Base-by-base conservation (phyloP, 2,113 vertebrate genomes). In the Etheostoma spectabile region DNA sequence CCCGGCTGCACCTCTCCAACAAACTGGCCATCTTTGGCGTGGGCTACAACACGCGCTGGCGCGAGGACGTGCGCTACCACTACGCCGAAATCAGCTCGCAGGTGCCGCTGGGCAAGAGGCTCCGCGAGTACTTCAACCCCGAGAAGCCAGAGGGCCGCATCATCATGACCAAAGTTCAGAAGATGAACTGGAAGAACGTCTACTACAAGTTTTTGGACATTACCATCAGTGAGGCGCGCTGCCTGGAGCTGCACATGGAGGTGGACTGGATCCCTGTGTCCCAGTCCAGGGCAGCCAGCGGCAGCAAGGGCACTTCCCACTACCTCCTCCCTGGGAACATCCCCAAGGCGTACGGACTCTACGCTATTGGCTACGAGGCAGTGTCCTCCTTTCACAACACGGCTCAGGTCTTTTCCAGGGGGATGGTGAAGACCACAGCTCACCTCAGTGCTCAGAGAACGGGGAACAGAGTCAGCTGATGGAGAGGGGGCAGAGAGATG, bases 121-220 rank as follows among this genome's bases (percentile, higher is more conserved):
- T 99, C 1, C 96, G 98, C 5, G 98, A 99, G 66, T 99, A 98
- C 90, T 99, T 99, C 94, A 99, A 99, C 91, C 98, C 98, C 0
- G 98, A 99, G 65, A 99, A 99, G 80, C 96, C 97, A 0, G 98
- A 99, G 82, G 98, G 98, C 3, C 94, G 97, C 16, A 90, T 98
- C 19, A 95, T 99, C 75, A 98, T 99, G 97, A 98, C 97, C 86
- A 95, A 98, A 65, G 97, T 99, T 22, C 98, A 99, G 92, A 99
- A 99, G 92, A 99, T 99, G 98, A 99, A 99, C 96, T 99, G 98
- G 98, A 99, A 99, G 66, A 99, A 98, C 0, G 98, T 99, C 30
- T 99, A 99, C 90, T 99, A 99, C 89, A 99, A 99, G 74, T 98
- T 97, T 79, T 85, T 99, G 80, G 98, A 99, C 94, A 99, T 99